Base-by-base conservation (phyloP, 2,888 invertebrate genomes). In the Lymantria monacha region DNA sequence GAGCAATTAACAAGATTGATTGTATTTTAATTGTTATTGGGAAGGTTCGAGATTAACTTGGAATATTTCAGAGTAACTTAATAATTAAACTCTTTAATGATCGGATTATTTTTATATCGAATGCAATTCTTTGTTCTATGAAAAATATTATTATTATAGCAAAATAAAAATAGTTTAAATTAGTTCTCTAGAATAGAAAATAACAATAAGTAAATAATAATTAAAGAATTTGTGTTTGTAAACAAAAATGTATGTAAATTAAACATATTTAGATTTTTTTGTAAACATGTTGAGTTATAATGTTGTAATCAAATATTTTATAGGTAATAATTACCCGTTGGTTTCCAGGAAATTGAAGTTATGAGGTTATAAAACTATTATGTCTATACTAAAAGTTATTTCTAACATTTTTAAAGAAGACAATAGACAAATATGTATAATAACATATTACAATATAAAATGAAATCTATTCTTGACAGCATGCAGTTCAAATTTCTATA, bases 401-500 rank as follows among this genome's bases (percentile, higher is more conserved):
- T 57, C 55, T 44, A 53, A 44, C 9, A 45, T 51, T 53, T 60
- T 56, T 54, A 58, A 57, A n/a, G 44, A 42, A 63, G 48, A 66
- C 59, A 66, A 66, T 57, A 53, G 61, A 42, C 50, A 12, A 46
- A 42, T 55, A 7, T 12, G 42, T 22, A 22, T 12, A 11, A n/a
- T 5, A 12, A 38, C n/a, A 52, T 9, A 2, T 14, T 0, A 42
- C 45, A 50, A 36, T 44, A 31, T 8, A 69, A 61, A 55, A 53
- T 62, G 36, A 46, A 45, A 46, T 59, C 48, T 70, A 66, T 55
- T 41, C 10, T 9, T 3, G 30, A 46, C 30, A 43, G 33, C 45
- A 59, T 63, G 65, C 51, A 59, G 63, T 64, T 56, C 41, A 62
- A 61, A 63, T 60, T 69, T 52, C 55, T 53, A 55, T 55, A 48